phyloP scores from a whole-genome alignment of 2,113 vertebrate genomes.

The Poecilia latipinna region DNA sequence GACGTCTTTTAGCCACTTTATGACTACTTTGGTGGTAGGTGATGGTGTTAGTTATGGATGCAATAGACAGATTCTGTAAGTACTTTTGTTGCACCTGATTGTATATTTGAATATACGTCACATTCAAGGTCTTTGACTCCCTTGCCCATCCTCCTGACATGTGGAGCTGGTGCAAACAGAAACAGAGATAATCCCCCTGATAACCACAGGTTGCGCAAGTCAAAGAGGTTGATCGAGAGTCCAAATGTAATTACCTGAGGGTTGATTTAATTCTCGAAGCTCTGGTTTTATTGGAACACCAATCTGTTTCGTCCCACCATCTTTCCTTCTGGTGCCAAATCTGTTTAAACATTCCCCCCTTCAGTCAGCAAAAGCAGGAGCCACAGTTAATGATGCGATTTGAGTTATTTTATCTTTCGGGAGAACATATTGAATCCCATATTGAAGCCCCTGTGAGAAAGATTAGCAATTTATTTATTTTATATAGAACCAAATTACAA shows the following conservation, averaged over 20 bases:
- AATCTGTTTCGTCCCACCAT: constrained; percentile 50
- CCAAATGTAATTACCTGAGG: constrained; percentile 58
- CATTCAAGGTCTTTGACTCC: constrained; percentile 20
- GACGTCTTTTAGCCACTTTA: no score
- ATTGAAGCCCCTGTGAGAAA: not conserved
- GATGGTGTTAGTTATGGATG: no score
- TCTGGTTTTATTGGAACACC: constrained; percentile 58
- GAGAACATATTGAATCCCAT: constrained; percentile 21
- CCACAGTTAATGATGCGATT: constrained; percentile 15
- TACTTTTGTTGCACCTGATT: no score
- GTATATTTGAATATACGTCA: not conserved
- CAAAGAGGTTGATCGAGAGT: constrained; percentile 45
- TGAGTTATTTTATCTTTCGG: constrained; percentile 28
- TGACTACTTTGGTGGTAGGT: no score
- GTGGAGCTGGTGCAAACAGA: constrained; percentile 35
- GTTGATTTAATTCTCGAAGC: constrained; percentile 65
- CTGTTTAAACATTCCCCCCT: constrained; percentile 51
- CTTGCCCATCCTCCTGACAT: constrained; percentile 21
- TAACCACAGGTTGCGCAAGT: constrained; percentile 43
- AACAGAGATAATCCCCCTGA: constrained; percentile 44
- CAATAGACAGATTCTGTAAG: no score
- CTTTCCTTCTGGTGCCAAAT: constrained; percentile 55
- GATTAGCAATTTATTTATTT: not conserved
- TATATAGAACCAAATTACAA: no score
- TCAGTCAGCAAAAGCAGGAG: constrained; percentile 34